Conservation (phyloP, 2,113 vertebrate genomes). For the Vulpes lagopus region DNA sequence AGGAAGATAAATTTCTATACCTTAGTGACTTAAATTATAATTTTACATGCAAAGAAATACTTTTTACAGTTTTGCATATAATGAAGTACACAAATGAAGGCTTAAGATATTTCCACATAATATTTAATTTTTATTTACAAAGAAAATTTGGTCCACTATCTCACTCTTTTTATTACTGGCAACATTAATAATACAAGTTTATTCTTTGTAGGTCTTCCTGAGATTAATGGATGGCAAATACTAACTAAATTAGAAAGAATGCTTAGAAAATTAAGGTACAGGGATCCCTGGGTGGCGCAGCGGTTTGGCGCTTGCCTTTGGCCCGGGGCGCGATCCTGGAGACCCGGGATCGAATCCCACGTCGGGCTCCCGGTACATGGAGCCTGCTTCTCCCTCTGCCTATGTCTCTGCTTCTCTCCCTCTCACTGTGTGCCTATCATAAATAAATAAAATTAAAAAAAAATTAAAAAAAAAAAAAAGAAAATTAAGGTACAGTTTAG, state of each 20-base stretch:
- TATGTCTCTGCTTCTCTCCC: too few species aligned
- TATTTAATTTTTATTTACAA: slow-evolving; percentile 53
- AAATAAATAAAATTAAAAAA: too few species aligned
- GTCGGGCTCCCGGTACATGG: too few species aligned
- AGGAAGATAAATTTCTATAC: background rate
- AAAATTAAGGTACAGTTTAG: slow-evolving; percentile 17
- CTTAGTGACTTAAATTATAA: slow-evolving; percentile 39
- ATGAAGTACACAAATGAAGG: slow-evolving; percentile 1
- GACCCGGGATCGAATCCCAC: too few species aligned
- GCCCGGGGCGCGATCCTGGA: too few species aligned
- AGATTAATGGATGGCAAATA: slow-evolving; percentile 31
- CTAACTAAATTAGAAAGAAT: slow-evolving; percentile 37
- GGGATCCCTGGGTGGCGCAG: too few species aligned
- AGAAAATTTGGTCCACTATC: background rate
- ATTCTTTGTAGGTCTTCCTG: slow-evolving; percentile 41
- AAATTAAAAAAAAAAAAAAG: too few species aligned
- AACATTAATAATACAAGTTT: background rate
- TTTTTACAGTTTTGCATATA: background rate
- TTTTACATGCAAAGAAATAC: background rate
- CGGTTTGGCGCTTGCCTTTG: too few species aligned
- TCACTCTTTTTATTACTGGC: slow-evolving; percentile 29
- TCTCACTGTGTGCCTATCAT: too few species aligned
- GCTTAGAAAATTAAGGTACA: slow-evolving; percentile 7
- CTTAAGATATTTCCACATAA: slow-evolving; percentile 32
- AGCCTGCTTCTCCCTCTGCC: too few species aligned